Evolutionary conservation across 2,797 vertebrate species (phyloP).

Genomic region (Myioborus melanocephalus): DNA sequence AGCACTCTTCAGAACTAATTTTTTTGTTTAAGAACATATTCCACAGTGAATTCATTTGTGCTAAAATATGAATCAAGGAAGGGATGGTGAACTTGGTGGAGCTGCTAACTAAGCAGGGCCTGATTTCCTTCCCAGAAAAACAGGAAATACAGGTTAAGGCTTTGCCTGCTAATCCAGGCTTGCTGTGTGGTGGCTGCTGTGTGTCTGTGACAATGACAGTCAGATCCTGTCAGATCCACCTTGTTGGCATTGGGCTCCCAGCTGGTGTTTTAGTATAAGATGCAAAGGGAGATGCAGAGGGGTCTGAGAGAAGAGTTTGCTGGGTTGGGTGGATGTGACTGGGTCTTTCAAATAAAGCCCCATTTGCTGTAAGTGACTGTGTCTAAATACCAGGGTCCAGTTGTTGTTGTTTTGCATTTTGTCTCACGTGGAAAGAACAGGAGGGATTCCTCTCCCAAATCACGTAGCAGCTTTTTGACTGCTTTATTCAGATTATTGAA

Average conservation of each 20-base stretch:
- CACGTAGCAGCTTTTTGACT: background rate
- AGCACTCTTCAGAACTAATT: background rate
- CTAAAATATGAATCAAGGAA: background rate
- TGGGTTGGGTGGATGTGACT: rapidly evolving
- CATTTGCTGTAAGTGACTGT: background rate
- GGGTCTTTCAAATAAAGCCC: background rate
- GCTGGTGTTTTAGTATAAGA: background rate
- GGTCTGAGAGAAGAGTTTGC: background rate
- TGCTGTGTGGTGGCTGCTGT: background rate
- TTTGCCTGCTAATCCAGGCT: background rate
- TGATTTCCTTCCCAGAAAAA: constrained; percentile 27
- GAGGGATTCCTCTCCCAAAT: background rate
- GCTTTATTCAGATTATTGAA: background rate
- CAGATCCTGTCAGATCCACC: background rate
- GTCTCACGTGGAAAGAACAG: background rate
- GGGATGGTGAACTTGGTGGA: background rate
- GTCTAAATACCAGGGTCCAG: background rate
- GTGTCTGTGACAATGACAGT: background rate
- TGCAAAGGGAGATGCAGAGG: background rate
- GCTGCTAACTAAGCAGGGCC: background rate
- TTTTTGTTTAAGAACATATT: background rate
- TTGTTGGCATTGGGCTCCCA: rapidly evolving
- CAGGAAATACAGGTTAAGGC: constrained; percentile 59
- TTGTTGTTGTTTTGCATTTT: background rate
- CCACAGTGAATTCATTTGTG: background rate